phyloP scores from a whole-genome alignment of 2,113 vertebrate genomes.

The Dasyornis broadbenti region DNA sequence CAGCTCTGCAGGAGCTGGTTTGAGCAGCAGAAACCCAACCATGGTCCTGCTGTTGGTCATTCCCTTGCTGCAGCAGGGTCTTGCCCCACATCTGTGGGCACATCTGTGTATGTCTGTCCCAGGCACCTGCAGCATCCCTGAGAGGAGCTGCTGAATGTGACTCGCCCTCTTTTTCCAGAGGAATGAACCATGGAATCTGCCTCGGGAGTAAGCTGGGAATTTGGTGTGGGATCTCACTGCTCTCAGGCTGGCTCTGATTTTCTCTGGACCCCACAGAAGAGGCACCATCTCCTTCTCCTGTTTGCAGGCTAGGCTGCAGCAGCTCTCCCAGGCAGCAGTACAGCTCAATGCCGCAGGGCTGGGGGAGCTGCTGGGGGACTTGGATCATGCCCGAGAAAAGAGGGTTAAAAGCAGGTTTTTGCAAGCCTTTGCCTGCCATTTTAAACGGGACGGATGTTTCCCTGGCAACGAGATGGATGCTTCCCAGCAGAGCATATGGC shows the following conservation, averaged over 20 bases:
- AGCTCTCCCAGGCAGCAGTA: neutral
- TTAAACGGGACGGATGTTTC: conserved; percentile 45
- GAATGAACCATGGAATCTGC: neutral
- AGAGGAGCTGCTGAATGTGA: neutral
- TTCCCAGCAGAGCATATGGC: conserved; percentile 57
- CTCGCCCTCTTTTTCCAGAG: neutral
- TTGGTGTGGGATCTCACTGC: neutral
- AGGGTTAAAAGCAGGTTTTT: conserved; percentile 41
- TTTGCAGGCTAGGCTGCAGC: neutral
- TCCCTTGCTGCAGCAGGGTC: neutral
- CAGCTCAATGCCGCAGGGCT: fast-evolving
- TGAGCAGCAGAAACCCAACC: neutral
- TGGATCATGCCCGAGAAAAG: neutral
- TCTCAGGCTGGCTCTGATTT: neutral
- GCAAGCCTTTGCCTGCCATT: conserved; percentile 53
- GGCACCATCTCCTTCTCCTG: neutral
- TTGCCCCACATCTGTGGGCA: neutral
- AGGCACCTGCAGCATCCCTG: neutral
- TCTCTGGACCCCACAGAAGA: neutral
- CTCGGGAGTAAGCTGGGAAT: neutral
- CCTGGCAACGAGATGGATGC: conserved; percentile 60
- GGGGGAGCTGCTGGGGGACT: neutral
- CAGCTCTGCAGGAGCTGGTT: neutral
- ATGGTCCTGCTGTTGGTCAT: neutral
- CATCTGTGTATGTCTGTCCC: neutral